Percentiles rank a stretch among this genome's conserved stretches.
Evolutionary conservation across 1,140 invertebrate genomes (phyloP).

Genomic region (Archegozetes longisetosus): DNA sequence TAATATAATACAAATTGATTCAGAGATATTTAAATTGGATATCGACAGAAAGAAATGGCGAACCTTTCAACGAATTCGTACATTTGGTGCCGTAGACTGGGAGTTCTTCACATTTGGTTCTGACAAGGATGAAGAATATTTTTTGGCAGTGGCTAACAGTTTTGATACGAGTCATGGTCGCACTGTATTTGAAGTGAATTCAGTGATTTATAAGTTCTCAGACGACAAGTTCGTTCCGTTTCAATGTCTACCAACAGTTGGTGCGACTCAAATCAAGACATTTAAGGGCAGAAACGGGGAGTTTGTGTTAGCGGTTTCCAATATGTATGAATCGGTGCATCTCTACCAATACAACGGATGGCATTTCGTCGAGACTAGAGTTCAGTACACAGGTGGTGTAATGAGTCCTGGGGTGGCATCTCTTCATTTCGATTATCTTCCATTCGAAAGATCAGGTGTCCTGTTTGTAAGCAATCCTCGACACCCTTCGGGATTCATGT

Average conservation of each 20-base stretch:
- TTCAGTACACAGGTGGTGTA: constrained; percentile 15
- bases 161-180: constrained; percentile 19
- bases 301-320: constrained; percentile 22
- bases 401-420: constrained; percentile 16
- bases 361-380: constrained; percentile 26
- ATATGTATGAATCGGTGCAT: constrained; percentile 13
- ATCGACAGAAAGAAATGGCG: constrained; percentile 27
- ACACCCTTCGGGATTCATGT: constrained; percentile 4
- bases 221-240: constrained; percentile 30
- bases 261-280: constrained; percentile 21
- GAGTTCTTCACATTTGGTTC: constrained; percentile 24
- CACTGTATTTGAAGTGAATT: constrained; percentile 17
- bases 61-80: constrained; percentile 32
- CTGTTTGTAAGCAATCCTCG: constrained; percentile 12
- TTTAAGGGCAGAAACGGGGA: constrained; percentile 16
- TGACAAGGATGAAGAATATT: constrained; percentile 21
- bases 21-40: constrained; percentile 33
- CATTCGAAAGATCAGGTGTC: not conserved
- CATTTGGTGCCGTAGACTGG: constrained; percentile 26
- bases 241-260: constrained; percentile 26
- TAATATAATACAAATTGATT: constrained; percentile 29
- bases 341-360: constrained; percentile 33
- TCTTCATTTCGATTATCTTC: not conserved
- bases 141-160: constrained; percentile 25
- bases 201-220: constrained; percentile 29